These are phyloP conservation scores for Vespertilio murinus DNA, from an alignment of 2,797 vertebrate genomes.

Conservation along the genomic window DNA sequence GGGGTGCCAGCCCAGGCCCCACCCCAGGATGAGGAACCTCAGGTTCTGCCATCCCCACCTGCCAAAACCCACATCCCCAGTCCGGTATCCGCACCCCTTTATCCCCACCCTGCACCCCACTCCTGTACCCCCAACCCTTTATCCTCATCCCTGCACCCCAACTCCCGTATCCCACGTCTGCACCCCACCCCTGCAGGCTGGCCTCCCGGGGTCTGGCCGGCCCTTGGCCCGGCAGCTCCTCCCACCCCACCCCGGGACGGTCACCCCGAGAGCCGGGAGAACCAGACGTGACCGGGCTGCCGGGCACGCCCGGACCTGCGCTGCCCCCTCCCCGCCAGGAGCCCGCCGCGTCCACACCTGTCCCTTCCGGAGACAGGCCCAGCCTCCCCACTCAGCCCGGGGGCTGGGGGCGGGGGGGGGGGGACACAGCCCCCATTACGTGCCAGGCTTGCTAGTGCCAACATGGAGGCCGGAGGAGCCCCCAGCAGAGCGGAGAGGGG, in stretches of 20 bases:
- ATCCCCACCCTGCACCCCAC: too few relatives aligned
- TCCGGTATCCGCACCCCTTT: too few relatives aligned
- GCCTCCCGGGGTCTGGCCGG: background rate
- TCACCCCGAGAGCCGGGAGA: background rate
- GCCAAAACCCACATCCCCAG: background rate
- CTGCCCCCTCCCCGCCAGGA: accelerated
- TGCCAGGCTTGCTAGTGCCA: background rate
- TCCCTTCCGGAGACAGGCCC: background rate
- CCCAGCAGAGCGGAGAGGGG: background rate
- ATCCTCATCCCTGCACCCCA: too few relatives aligned
- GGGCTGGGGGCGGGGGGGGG: too few relatives aligned
- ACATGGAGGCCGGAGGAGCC: background rate
- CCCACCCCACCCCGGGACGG: background rate
- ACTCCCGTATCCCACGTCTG: too few relatives aligned
- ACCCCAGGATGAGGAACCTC: background rate
- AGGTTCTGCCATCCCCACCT: background rate
- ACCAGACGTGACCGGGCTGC: accelerated
- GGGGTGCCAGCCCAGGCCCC: background rate
- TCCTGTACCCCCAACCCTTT: too few relatives aligned
- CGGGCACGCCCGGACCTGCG: too few relatives aligned
- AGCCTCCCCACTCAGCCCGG: too few relatives aligned
- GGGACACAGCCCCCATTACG: background rate
- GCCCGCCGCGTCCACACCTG: accelerated
- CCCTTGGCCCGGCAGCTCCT: background rate
- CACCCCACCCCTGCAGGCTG: background rate